phyloP scores from a whole-genome alignment of 2,888 invertebrate genomes.

The Stenoptilia bipunctidactyla region DNA sequence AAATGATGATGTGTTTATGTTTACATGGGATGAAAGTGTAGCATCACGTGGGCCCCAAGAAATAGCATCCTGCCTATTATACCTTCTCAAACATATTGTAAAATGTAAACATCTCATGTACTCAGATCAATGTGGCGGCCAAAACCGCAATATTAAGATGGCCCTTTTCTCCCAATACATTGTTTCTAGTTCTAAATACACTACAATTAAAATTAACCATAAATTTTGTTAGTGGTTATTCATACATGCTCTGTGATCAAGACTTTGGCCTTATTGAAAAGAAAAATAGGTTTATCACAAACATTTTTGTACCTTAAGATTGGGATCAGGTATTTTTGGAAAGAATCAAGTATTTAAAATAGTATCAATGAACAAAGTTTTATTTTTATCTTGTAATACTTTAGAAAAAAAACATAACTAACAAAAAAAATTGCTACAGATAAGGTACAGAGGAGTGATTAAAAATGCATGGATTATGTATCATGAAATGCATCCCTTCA shows the following conservation, averaged over 20 bases:
- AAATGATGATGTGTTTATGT: background rate
- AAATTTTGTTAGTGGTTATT: slow-evolving; percentile 14
- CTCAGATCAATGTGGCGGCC: too few species aligned
- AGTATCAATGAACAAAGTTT: slow-evolving; percentile 8
- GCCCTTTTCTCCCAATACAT: slow-evolving; percentile 13
- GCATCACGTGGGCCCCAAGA: slow-evolving; percentile 20
- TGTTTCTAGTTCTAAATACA: slow-evolving; percentile 7
- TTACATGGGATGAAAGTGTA: slow-evolving; percentile 18
- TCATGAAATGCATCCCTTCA: too few species aligned
- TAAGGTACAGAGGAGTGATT: slow-evolving; percentile 15
- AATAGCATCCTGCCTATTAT: too few species aligned
- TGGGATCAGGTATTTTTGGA: slow-evolving; percentile 8
- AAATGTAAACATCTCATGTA: slow-evolving; percentile 9
- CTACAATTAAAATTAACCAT: slow-evolving; percentile 10
- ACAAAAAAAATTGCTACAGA: slow-evolving; percentile 13
- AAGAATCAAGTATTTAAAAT: slow-evolving; percentile 6
- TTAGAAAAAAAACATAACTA: slow-evolving; percentile 17
- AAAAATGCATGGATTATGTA: too few species aligned
- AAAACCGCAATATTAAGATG: too few species aligned
- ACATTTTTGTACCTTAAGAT: slow-evolving; percentile 6
- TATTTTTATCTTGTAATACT: slow-evolving; percentile 13
- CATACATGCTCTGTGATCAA: slow-evolving; percentile 9
- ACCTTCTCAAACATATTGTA: slow-evolving; percentile 17
- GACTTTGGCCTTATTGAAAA: slow-evolving; percentile 12
- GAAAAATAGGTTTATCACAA: background rate